phyloP scores from a whole-genome alignment of 2,888 invertebrate species.

The Drosophila tanythrix region DNA sequence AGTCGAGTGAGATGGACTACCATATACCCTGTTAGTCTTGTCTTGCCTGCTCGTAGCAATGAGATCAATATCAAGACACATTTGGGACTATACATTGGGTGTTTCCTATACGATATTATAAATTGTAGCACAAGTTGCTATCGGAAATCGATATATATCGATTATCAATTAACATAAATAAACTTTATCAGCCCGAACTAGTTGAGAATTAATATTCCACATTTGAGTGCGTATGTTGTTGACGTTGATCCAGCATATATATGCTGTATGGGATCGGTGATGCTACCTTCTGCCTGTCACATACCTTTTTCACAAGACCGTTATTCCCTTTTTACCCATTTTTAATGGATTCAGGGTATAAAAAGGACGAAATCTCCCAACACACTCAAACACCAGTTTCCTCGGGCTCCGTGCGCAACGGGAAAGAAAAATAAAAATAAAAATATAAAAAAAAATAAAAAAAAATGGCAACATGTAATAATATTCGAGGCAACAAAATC shows the following conservation, averaged over 20 bases:
- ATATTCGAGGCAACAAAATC: conserved; percentile 53
- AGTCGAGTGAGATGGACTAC: neutral
- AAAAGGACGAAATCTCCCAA: conserved; percentile 39
- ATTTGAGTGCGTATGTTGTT: neutral
- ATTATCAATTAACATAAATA: neutral
- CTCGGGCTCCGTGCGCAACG: conserved; percentile 26
- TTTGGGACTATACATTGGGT: neutral
- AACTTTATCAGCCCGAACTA: neutral
- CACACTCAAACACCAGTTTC: conserved; percentile 22
- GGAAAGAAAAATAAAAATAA: conserved; percentile 9
- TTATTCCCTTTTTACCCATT: neutral
- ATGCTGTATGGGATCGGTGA: neutral
- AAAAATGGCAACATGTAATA: conserved; percentile 15
- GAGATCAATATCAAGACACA: neutral
- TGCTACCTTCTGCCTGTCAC: neutral
- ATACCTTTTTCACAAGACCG: neutral
- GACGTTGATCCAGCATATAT: neutral
- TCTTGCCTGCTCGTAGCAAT: neutral
- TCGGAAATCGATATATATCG: neutral
- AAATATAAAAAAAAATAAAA: neutral
- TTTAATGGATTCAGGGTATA: neutral
- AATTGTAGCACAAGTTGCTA: neutral
- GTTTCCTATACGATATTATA: neutral
- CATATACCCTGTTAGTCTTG: neutral
- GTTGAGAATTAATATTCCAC: neutral